Evolutionary conservation across 1,140 invertebrate species (phyloP).

Genomic region (Macrobrachium nipponense): DNA sequence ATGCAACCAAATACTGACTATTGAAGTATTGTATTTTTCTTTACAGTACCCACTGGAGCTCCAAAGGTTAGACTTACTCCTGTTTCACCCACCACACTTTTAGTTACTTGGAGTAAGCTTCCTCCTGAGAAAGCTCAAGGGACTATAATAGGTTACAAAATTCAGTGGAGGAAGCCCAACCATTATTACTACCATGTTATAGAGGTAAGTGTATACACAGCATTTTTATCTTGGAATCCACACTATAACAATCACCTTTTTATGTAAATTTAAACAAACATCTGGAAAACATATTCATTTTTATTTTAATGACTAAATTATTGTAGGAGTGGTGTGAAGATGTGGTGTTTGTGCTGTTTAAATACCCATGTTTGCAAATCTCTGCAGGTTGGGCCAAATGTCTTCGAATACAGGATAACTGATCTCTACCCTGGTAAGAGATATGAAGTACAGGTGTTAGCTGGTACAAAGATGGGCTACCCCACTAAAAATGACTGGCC

Average conservation of each 20-base stretch:
- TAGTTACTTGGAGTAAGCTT: constrained; percentile 75
- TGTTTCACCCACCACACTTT: constrained; percentile 72
- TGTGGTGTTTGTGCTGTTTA: no score
- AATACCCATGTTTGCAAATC: background rate
- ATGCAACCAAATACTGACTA: no score
- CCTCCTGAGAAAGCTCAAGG: constrained; percentile 73
- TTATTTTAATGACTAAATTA: no score
- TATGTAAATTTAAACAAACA: no score
- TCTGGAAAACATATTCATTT: no score
- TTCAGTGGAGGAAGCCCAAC: constrained; percentile 74
- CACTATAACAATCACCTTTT: no score
- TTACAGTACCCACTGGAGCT: constrained; percentile 73
- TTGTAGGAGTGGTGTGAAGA: no score
- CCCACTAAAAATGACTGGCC: constrained; percentile 67
- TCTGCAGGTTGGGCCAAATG: constrained; percentile 69
- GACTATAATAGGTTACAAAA: constrained; percentile 74
- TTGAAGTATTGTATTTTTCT: background rate
- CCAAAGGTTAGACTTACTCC: constrained; percentile 72
- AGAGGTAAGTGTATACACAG: constrained; percentile 68
- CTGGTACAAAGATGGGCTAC: constrained; percentile 69
- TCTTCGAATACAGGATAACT: constrained; percentile 63
- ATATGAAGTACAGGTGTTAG: constrained; percentile 75
- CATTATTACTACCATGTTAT: constrained; percentile 70
- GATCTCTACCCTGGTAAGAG: constrained; percentile 72
- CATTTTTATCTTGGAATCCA: constrained; percentile 68